A percentile compares a stretch with the other conserved stretches of the same genome.
phyloP scores from a whole-genome alignment of 1,140 invertebrate species.

The Drosophila virilis region DNA sequence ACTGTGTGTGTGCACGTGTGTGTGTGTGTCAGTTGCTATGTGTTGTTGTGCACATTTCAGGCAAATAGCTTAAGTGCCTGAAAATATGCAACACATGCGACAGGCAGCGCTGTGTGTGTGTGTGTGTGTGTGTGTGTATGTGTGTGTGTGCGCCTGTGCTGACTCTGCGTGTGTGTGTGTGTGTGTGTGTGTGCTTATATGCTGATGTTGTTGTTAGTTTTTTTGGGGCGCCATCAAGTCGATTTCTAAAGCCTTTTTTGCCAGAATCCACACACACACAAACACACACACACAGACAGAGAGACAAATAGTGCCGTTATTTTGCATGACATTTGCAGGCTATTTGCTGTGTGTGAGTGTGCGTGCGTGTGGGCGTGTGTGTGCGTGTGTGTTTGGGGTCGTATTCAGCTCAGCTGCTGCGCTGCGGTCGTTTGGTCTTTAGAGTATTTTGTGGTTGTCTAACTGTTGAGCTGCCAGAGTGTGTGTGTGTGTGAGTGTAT shows the following conservation, averaged over 20 bases:
- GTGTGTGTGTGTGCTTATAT: slow-evolving; percentile 9
- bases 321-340: slow-evolving; percentile 57
- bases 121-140: slow-evolving; percentile 1
- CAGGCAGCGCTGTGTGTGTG: slow-evolving; percentile 1
- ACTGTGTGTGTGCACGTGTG: slow-evolving; percentile 17
- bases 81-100: slow-evolving; percentile 75
- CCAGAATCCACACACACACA: slow-evolving; percentile 9
- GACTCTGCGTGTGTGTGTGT: neutral
- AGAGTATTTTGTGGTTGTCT: slow-evolving; percentile 58
- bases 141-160: no score
- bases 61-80: slow-evolving; percentile 81
- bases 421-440: slow-evolving; percentile 51
- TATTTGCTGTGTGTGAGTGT: slow-evolving; percentile 5
- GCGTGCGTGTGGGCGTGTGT: slow-evolving; percentile 2
- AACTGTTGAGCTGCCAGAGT: slow-evolving; percentile 44
- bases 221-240: slow-evolving; percentile 54
- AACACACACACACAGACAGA: slow-evolving; percentile 8
- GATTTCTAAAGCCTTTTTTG: slow-evolving; percentile 69
- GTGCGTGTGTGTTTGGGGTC: slow-evolving; percentile 27
- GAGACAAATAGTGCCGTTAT: slow-evolving; percentile 46
- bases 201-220: slow-evolving; percentile 56
- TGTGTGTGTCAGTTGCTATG: slow-evolving; percentile 32
- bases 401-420: slow-evolving; percentile 17
- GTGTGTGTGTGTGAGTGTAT: slow-evolving; percentile 11
- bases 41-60: slow-evolving; percentile 65